Conservation (phyloP, 2,113 vertebrate species). For the Alligator mississippiensis region DNA sequence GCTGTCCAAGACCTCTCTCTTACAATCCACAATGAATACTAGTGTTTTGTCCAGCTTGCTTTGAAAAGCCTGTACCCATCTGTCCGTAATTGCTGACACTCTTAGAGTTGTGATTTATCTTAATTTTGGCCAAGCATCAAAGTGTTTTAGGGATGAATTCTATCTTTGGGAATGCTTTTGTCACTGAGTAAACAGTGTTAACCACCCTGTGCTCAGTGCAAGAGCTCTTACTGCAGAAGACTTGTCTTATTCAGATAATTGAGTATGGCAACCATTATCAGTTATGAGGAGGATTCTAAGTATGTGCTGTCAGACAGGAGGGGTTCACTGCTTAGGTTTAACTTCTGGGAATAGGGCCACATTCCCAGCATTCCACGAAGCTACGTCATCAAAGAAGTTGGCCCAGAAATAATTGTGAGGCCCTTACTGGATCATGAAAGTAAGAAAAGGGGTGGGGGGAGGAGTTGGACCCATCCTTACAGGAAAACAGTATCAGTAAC, state of each 20-base stretch:
- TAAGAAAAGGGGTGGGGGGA: no score
- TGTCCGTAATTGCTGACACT: neutral
- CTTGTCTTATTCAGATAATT: neutral
- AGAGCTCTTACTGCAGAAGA: neutral
- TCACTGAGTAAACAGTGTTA: neutral
- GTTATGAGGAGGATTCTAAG: neutral
- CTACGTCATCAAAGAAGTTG: neutral
- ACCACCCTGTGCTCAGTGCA: neutral
- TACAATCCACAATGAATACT: neutral
- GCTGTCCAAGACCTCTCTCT: neutral
- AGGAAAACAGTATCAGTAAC: no score
- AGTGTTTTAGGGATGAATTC: neutral
- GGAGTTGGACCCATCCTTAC: no score
- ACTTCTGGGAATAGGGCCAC: neutral
- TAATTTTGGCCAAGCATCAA: neutral
- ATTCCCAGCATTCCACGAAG: neutral
- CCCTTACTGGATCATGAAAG: slow-evolving; percentile 6
- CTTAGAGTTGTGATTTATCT: neutral
- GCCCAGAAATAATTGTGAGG: neutral
- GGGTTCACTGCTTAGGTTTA: neutral
- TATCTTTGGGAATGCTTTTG: slow-evolving; percentile 1
- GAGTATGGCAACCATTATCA: neutral
- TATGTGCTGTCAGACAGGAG: neutral
- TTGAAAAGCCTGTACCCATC: neutral
- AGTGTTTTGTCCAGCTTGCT: neutral